phyloP scores from a whole-genome alignment of 1,140 invertebrate species.

The Cheumatopsyche charites region DNA sequence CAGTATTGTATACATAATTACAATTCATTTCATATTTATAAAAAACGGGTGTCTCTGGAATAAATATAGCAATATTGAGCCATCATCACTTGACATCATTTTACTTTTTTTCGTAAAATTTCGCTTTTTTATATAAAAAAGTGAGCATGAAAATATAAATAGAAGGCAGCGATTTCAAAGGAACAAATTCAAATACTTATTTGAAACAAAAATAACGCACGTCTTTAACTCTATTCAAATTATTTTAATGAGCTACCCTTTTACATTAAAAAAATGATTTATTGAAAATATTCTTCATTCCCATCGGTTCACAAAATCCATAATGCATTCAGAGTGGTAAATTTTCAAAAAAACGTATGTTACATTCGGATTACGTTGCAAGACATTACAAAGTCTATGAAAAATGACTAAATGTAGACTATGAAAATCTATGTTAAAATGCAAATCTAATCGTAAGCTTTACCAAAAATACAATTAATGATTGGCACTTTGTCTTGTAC shows the following conservation, averaged over 20 bases:
- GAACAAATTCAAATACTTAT: neutral
- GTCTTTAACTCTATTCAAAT: no score
- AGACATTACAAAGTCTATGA: neutral
- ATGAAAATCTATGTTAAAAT: conserved; percentile 11
- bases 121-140: conserved; percentile 44
- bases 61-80: conserved; percentile 38
- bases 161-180: neutral
- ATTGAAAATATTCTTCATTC: no score
- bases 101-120: conserved; percentile 35
- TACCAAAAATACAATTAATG: conserved; percentile 19
- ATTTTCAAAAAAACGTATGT: conserved; percentile 6
- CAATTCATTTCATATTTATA: conserved; percentile 3
- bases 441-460: conserved; percentile 16
- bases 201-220: neutral
- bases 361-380: neutral
- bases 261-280: no score
- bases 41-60: conserved; percentile 8
- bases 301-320: no score
- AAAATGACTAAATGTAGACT: conserved; percentile 26
- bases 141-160: conserved; percentile 43
- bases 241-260: no score
- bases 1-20: conserved; percentile 3
- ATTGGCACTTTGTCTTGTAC: conserved; percentile 30
- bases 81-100: conserved; percentile 38
- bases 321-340: conserved; percentile 7